Evolutionary conservation across 2,113 vertebrate genomes (phyloP), one percentile per base, ranked within the genome.

Genomic region (Passer montanus): DNA sequence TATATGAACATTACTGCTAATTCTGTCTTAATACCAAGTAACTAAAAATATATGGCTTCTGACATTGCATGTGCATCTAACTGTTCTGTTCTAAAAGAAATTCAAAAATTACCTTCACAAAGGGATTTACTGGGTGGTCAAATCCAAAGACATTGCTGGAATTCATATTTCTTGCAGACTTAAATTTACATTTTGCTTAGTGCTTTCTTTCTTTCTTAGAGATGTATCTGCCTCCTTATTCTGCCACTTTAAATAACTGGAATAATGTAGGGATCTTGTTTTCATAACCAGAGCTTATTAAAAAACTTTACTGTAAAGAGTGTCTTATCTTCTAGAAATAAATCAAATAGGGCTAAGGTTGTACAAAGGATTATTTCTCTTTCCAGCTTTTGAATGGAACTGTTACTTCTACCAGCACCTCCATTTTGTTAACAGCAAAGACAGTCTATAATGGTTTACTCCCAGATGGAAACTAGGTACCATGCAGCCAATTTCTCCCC

Each of bases 1-100:
- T 74, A 67, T 83, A 55, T 68, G 46, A 92, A 37, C 23, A 63
- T 81, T 72, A 53, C 39, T 43, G 35, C 11, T 93, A 94, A 94
- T 90, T 90, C n/a, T 87, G 4, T 81, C 82, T 87, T 96, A 69
- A 80, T 93, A 80, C 5, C 62, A 87, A 83, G 62, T 72, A 81
- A 62, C 58, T 82, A 94, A 96, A 93, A 68, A 47, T 49, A 43
- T n/a, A 58, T 91, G 33, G 14, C 35, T 87, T 83, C 31, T 93
- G 69, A 87, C 35, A 81, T 13, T 89, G 15, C 59, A 16, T 62
- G 64, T 70, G 44, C 15, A 86, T 73, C 24, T 63, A 80, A 50
- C 23, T 75, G 59, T 77, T 78, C 37, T 64, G 21, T 80, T 77
- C 28, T 78, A 44, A 62, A 83, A 72, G 64, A 79, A 24, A 70